A percentile compares a stretch with the other conserved stretches of the same genome.
Conservation (phyloP, 2,113 vertebrate species). For the Apteryx owenii region DNA sequence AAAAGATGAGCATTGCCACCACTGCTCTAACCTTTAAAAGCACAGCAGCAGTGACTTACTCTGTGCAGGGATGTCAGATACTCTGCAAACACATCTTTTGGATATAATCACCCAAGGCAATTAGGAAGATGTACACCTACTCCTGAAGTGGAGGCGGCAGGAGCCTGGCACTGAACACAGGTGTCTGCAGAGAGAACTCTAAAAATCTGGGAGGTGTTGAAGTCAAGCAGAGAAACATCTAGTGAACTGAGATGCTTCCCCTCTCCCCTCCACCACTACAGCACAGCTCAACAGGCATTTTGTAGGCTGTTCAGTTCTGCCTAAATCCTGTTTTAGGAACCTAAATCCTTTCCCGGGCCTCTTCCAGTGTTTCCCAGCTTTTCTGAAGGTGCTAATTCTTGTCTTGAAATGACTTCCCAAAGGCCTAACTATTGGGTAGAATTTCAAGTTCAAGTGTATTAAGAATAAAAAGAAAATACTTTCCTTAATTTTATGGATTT, state of each 20-base stretch:
- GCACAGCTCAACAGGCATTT: not conserved
- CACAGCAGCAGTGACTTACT: not conserved
- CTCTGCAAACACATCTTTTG: not conserved
- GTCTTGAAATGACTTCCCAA: not conserved
- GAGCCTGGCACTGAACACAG: not conserved
- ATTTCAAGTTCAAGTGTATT: not conserved
- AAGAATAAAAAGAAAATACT: not conserved
- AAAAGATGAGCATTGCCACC: not conserved
- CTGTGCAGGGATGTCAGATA: not conserved
- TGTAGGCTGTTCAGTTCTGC: not conserved
- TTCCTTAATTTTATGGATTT: not conserved
- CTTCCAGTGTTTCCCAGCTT: not conserved
- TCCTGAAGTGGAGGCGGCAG: not conserved
- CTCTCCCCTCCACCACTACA: not conserved
- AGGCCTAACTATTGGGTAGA: not conserved
- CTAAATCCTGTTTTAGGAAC: not conserved
- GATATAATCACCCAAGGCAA: too few relatives aligned
- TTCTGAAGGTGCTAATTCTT: not conserved
- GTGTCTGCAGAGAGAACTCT: not conserved
- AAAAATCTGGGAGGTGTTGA: not conserved
- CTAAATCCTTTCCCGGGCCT: not conserved
- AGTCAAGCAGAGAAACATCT: not conserved
- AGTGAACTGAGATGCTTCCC: not conserved
- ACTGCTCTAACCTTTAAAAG: not conserved
- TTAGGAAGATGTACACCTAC: not conserved